phyloP scores from a whole-genome alignment of 2,113 vertebrate species.

The Argyrosomus japonicus region DNA sequence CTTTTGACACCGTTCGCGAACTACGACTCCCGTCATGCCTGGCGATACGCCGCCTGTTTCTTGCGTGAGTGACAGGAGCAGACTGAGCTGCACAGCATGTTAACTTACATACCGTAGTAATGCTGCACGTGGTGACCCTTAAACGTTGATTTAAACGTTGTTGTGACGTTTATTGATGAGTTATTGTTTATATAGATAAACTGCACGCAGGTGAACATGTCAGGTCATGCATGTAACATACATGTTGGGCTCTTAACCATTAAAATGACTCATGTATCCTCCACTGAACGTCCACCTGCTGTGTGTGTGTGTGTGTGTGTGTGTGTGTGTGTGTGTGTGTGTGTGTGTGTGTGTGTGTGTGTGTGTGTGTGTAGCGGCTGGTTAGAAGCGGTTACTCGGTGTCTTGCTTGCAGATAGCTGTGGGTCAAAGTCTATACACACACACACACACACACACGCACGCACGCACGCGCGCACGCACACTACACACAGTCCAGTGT shows the following conservation, averaged over 20 bases:
- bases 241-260: neutral
- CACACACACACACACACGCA: neutral
- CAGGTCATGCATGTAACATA: neutral
- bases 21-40: slow-evolving; percentile 72
- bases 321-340: too few relatives aligned
- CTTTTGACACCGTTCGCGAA: neutral
- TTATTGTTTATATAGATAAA: too few relatives aligned
- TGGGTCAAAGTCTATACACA: slow-evolving; percentile 46
- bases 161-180: too few relatives aligned
- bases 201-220: too few relatives aligned
- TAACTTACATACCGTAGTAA: slow-evolving; percentile 8
- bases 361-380: too few relatives aligned
- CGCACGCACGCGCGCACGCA: too few relatives aligned
- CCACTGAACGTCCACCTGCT: neutral
- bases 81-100: neutral
- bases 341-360: too few relatives aligned
- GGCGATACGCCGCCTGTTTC: slow-evolving; percentile 23
- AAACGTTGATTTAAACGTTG: neutral
- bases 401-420: neutral
- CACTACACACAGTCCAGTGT: neutral
- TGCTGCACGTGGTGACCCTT: slow-evolving; percentile 60
- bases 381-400: slow-evolving; percentile 29
- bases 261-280: neutral
- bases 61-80: slow-evolving; percentile 68
- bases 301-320: neutral